phyloP scores from a whole-genome alignment of 2,888 invertebrate species.

The Bellardia bayeri region DNA sequence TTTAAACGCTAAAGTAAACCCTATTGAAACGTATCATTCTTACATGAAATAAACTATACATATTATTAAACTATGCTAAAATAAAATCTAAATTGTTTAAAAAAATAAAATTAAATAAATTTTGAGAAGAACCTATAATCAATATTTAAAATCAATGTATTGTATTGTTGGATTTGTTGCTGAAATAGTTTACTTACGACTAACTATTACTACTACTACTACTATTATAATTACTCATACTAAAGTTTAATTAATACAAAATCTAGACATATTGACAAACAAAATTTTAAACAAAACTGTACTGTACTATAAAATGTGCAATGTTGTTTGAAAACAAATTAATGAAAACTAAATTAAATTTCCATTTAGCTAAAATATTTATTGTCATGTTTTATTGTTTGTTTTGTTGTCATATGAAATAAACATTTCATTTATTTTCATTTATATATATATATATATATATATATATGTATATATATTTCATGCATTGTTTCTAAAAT shows the following conservation, averaged over 20 bases:
- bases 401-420: neutral
- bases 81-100: constrained; percentile 21
- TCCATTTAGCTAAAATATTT: constrained; percentile 11
- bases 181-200: constrained; percentile 69
- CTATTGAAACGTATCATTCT: constrained; percentile 72
- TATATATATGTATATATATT: constrained; percentile 10
- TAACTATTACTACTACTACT: constrained; percentile 23
- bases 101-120: constrained; percentile 30
- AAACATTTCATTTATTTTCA: neutral
- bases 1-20: constrained; percentile 23
- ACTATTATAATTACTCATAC: constrained; percentile 38
- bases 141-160: constrained; percentile 56
- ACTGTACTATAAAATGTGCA: constrained; percentile 10
- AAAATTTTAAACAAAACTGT: neutral
- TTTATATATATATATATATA: neutral
- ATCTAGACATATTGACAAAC: constrained; percentile 32
- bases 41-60: constrained; percentile 50
- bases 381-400: constrained; percentile 20
- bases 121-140: constrained; percentile 33
- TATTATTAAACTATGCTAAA: constrained; percentile 62
- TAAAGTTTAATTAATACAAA: constrained; percentile 36
- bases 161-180: constrained; percentile 73
- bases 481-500: neutral
- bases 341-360: neutral
- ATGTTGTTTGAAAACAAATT: constrained; percentile 15